Conservation (phyloP, 2,888 invertebrate genomes). For the Reticulitermes lucifugus region DNA sequence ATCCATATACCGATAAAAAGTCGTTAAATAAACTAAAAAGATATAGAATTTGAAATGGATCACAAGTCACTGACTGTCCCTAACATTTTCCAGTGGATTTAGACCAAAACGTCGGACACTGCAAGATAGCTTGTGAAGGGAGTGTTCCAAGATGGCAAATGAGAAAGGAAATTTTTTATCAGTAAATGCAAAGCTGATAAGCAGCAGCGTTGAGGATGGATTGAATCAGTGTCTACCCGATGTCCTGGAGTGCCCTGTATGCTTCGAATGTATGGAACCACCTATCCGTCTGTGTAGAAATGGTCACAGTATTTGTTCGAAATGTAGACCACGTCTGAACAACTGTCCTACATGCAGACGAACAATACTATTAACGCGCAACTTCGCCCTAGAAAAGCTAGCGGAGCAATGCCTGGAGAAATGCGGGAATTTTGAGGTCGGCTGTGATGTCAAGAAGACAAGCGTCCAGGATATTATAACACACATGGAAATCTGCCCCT, state of each 20-base stretch:
- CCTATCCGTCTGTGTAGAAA: neutral
- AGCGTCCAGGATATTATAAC: neutral
- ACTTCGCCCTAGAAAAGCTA: neutral
- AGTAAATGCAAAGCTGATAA: neutral
- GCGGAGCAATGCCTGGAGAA: neutral
- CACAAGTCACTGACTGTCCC: too few species aligned
- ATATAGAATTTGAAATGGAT: too few species aligned
- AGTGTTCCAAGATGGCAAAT: neutral
- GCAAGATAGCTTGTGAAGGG: too few species aligned
- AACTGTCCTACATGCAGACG: neutral
- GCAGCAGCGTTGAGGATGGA: neutral
- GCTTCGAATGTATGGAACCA: neutral
- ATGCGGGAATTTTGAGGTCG: neutral
- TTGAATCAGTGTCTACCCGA: neutral
- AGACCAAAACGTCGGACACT: too few species aligned
- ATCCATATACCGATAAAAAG: too few species aligned
- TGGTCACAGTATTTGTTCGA: neutral
- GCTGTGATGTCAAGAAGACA: neutral
- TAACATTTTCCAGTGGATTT: too few species aligned
- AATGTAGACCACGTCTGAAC: neutral
- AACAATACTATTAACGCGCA: neutral
- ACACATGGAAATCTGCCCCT: neutral
- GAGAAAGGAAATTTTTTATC: neutral
- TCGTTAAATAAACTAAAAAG: too few species aligned
- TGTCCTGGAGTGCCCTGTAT: neutral